These are phyloP conservation scores for Azorinus chamasolen DNA, from an alignment of 2,888 invertebrate genomes.

Conservation along the genomic window DNA sequence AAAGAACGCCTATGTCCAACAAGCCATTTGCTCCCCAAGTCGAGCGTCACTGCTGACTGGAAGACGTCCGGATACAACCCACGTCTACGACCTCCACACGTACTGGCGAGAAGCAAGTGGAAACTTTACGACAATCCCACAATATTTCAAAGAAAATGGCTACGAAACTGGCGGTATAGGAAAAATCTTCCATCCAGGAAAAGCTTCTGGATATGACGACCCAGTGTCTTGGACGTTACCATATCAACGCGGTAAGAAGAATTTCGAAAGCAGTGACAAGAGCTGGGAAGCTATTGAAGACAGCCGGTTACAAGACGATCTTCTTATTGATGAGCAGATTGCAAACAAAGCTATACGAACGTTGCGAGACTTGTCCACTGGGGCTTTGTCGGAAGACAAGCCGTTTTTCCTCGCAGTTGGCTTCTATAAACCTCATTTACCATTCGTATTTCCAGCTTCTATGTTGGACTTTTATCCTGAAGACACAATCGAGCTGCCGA, in stretches of 20 bases:
- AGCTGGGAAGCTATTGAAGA: conserved; percentile 68
- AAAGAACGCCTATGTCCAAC: conserved; percentile 65
- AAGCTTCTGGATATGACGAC: conserved; percentile 71
- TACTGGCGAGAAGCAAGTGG: conserved; percentile 70
- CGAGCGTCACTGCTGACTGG: conserved; percentile 66
- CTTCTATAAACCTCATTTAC: conserved; percentile 96
- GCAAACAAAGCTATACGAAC: conserved; percentile 89
- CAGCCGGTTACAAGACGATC: conserved; percentile 86
- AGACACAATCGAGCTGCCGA: conserved; percentile 59
- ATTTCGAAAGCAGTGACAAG: conserved; percentile 89
- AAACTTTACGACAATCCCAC: conserved; percentile 67
- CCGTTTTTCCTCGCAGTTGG: conserved; percentile 94
- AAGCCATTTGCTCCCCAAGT: conserved; percentile 63
- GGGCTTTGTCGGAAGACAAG: conserved; percentile 70
- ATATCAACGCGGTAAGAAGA: conserved; percentile 69
- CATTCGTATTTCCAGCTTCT: conserved; percentile 92
- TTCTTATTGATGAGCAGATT: conserved; percentile 93
- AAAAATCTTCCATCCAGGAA: conserved; percentile 66
- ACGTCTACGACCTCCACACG: conserved; percentile 52
- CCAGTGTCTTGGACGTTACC: conserved; percentile 50
- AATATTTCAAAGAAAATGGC: conserved; percentile 67
- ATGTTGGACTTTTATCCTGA: conserved; percentile 89
- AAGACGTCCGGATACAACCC: conserved; percentile 69
- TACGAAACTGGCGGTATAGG: conserved; percentile 63
- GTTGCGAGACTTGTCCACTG: conserved; percentile 85